Percentiles rank a stretch among this genome's conserved stretches.
Conservation (phyloP, 2,888 invertebrate genomes). For the Eilema griseolum region DNA sequence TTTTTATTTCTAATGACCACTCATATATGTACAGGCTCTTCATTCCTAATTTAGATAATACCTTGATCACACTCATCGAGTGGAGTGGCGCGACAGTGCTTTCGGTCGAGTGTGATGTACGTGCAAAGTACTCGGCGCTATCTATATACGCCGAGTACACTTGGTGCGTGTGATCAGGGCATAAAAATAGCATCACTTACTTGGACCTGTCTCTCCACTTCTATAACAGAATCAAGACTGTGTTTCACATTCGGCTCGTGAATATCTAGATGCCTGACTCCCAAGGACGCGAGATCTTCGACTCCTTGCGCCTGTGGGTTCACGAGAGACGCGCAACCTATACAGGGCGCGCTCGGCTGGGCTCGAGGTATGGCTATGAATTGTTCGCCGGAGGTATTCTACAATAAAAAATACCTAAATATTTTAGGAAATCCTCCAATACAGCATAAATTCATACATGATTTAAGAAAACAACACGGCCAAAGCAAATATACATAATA, state of each 20-base stretch:
- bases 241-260: constrained; percentile 74
- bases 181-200: constrained; percentile 52
- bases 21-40: too few relatives aligned
- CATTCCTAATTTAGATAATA: background rate
- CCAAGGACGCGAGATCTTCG: constrained; percentile 77
- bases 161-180: too few relatives aligned
- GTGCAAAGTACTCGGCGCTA: too few relatives aligned
- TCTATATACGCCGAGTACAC: too few relatives aligned
- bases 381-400: constrained; percentile 84
- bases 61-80: too few relatives aligned
- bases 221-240: constrained; percentile 75
- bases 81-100: too few relatives aligned
- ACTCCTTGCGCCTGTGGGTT: constrained; percentile 84
- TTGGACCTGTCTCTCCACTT: constrained; percentile 87
- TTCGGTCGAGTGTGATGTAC: too few relatives aligned
- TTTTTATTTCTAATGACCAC: too few relatives aligned
- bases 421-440: background rate
- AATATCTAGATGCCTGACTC: constrained; percentile 78
- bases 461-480: too few relatives aligned
- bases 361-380: constrained; percentile 80
- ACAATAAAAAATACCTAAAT: constrained; percentile 36
- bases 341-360: constrained; percentile 69
- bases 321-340: constrained; percentile 85
- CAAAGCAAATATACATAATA: too few relatives aligned
- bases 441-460: too few relatives aligned